phyloP scores from a whole-genome alignment of 2,888 invertebrate genomes.

The Cheilosia soror region DNA sequence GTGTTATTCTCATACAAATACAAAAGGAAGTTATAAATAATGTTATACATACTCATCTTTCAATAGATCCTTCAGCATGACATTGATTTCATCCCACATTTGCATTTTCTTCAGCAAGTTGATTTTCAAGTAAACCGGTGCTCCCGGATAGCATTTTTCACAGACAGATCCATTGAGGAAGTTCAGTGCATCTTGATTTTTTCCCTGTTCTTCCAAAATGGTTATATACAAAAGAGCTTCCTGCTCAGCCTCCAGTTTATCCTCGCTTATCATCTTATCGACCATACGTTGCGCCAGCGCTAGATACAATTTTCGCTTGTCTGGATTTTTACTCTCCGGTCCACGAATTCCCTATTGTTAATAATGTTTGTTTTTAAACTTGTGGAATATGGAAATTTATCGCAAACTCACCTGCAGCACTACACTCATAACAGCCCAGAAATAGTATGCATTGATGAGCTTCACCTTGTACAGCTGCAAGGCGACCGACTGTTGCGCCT shows the following conservation, averaged over 20 bases:
- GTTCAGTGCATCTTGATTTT: conserved; percentile 91
- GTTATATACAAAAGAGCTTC: conserved; percentile 96
- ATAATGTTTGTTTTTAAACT: conserved; percentile 2
- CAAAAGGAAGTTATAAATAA: no score
- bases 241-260: conserved; percentile 96
- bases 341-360: conserved; percentile 83
- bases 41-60: conserved; percentile 87
- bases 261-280: conserved; percentile 93
- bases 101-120: conserved; percentile 89
- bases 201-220: conserved; percentile 92
- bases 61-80: conserved; percentile 89
- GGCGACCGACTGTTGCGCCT: conserved; percentile 95
- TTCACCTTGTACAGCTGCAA: conserved; percentile 95
- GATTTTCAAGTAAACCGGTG: conserved; percentile 88
- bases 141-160: conserved; percentile 87
- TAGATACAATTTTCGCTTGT: conserved; percentile 89
- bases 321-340: conserved; percentile 84
- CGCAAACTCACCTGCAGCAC: conserved; percentile 91
- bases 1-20: no score
- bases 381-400: no score
- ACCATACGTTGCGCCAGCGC: conserved; percentile 97
- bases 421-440: conserved; percentile 99
- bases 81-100: conserved; percentile 90
- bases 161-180: conserved; percentile 92
- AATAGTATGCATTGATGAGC: conserved; percentile 98